Conservation (phyloP, 2,113 vertebrate genomes). For the Sinocyclocheilus maitianheensis region DNA sequence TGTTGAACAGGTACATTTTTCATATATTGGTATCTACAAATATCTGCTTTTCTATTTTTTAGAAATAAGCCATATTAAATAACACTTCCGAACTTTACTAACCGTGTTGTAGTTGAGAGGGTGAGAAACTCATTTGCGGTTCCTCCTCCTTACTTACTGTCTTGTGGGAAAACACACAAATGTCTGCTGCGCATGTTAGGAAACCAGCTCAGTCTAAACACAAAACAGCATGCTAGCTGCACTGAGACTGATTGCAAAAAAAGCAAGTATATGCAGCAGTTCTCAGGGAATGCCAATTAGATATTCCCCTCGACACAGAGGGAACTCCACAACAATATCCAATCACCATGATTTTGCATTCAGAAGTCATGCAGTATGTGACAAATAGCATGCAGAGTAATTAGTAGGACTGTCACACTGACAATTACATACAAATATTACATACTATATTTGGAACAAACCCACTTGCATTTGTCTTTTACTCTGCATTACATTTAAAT, state of each 20-base stretch:
- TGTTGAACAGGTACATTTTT: constrained; percentile 68
- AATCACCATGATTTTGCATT: neutral
- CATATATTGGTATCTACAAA: no score
- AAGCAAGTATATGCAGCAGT: neutral
- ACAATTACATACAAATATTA: no score
- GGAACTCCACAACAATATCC: neutral
- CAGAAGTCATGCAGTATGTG: neutral
- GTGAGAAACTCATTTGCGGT: neutral
- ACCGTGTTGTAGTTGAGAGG: neutral
- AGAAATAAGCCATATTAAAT: neutral
- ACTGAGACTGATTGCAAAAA: neutral
- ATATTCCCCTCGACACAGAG: neutral
- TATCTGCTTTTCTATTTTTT: neutral
- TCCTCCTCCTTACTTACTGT: neutral
- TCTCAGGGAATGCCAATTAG: constrained; percentile 55
- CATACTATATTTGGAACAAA: neutral
- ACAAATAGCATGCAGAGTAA: neutral
- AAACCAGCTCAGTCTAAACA: constrained; percentile 32
- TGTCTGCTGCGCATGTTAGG: neutral
- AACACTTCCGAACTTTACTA: neutral
- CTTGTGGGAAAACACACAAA: neutral
- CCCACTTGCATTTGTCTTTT: neutral
- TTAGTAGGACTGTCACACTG: neutral
- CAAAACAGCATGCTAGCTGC: neutral
- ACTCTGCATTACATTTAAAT: neutral